Base-by-base conservation (phyloP, 2,888 invertebrate genomes). In the Dorcus hopei region DNA sequence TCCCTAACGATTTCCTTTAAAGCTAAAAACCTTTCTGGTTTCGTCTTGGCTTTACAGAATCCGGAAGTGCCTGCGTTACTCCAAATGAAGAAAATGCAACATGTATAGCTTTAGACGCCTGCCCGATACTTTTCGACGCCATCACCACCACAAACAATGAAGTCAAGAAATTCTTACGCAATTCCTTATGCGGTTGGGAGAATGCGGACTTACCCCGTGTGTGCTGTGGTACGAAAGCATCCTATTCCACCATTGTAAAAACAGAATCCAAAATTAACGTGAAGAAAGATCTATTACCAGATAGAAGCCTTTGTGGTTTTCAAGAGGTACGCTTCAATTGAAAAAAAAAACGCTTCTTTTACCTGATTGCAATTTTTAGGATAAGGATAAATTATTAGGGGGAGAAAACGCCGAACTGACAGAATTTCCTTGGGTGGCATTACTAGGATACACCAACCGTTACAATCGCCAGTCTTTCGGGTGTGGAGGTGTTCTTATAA, bases 401-500 rank as follows among this genome's bases (percentile, higher is more conserved):
- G 81, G 82, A 3, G 68, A 73, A n/a, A 66, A 62, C 16, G 77
- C 81, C 3, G 62, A 62, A 0, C 68, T 82, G 11, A 78, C 77
- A 57, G 77, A 82, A 60, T 80, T 77, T 65, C 82, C 82, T 0
- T 82, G 82, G 82, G 62, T 80, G 62, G 76, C 72, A 0, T 65
- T 82, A 1, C 70, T 82, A 16, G 77, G 79, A 54, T 80, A 81
- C 66, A 72, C 70, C 43, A 54, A 61, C 14, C 50, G 53, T 23
- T 8, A 53, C 5, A 56, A 64, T n/a, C 11, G 50, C 16, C 55
- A 52, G 14, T 23, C 19, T 19, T 72, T 78, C 23, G 66, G 76
- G 1, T 84, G 85, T 65, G 83, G 82, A 1, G 84, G 82, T 3
- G 74, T 79, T 3, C 75, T 85, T 1, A 83, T 85, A 64, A 83